phyloP scores from a whole-genome alignment of 2,113 vertebrate genomes.

The Vicugna pacos region DNA sequence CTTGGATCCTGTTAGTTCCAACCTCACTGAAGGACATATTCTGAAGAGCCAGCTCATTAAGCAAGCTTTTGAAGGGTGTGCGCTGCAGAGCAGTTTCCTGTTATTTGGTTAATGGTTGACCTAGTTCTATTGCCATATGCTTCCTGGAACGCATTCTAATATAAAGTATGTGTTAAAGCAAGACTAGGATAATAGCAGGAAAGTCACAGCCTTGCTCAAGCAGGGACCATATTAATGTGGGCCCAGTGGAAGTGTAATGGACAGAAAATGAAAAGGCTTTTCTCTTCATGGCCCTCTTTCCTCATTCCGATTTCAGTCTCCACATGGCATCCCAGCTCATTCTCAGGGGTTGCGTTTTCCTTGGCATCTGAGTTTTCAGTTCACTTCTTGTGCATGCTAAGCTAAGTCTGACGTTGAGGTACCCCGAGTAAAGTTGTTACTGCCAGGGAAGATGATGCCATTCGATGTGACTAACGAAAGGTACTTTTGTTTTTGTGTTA shows the following conservation, averaged over 20 bases:
- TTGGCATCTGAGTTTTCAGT: constrained; percentile 45
- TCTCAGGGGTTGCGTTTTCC: constrained; percentile 47
- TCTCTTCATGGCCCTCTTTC: constrained; percentile 68
- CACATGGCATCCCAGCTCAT: constrained; percentile 38
- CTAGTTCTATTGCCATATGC: constrained; percentile 95
- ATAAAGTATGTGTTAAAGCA: constrained; percentile 89
- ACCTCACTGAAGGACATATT: constrained; percentile 91
- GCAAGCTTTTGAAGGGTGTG: constrained; percentile 89
- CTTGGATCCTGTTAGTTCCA: constrained; percentile 83
- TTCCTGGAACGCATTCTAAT: constrained; percentile 92
- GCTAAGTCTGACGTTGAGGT: constrained; percentile 67
- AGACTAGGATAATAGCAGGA: constrained; percentile 85
- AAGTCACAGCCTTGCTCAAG: constrained; percentile 82
- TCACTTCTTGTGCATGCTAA: constrained; percentile 47
- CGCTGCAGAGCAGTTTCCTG: constrained; percentile 89
- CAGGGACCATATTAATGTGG: constrained; percentile 71
- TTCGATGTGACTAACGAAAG: constrained; percentile 78
- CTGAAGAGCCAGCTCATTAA: constrained; percentile 89
- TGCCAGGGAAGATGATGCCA: constrained; percentile 76
- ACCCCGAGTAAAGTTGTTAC: constrained; percentile 66
- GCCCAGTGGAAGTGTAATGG: constrained; percentile 40
- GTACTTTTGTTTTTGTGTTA: constrained; percentile 73
- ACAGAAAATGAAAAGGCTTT: constrained; percentile 68
- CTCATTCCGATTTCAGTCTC: constrained; percentile 69
- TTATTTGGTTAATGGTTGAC: constrained; percentile 96